Evolutionary conservation across 2,888 invertebrate genomes (phyloP).

Genomic region (Neoscelio sp.): DNA sequence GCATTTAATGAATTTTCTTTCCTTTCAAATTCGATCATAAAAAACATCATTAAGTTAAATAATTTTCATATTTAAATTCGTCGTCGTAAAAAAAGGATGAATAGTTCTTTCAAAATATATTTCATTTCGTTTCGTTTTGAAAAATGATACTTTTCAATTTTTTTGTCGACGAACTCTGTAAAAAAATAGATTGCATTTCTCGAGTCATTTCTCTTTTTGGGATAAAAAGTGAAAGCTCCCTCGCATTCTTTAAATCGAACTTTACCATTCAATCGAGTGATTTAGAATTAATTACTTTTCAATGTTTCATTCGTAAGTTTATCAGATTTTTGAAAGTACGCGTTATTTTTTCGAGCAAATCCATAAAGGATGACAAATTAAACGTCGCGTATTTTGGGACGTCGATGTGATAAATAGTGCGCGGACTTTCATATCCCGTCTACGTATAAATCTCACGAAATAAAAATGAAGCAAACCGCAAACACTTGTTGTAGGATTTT

Average conservation of each 20-base stretch:
- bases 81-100: too few species aligned
- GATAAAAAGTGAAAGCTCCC: constrained; percentile 59
- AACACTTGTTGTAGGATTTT: constrained; percentile 53
- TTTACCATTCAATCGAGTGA: constrained; percentile 1
- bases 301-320: neutral
- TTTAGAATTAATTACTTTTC: constrained; percentile 28
- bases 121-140: too few species aligned
- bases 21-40: too few species aligned
- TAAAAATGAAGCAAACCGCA: constrained; percentile 29
- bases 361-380: neutral
- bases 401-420: constrained; percentile 27
- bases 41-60: too few species aligned
- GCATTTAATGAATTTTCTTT: too few species aligned
- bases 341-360: too few species aligned
- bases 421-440: constrained; percentile 41
- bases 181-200: constrained; percentile 32
- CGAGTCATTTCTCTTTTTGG: constrained; percentile 38
- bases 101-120: too few species aligned
- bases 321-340: constrained; percentile 25
- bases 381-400: constrained; percentile 25
- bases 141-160: neutral
- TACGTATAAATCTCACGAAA: constrained; percentile 28
- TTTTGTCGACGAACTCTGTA: neutral
- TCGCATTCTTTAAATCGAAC: constrained; percentile 15
- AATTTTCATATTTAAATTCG: too few species aligned